phyloP scores from a whole-genome alignment of 2,888 invertebrate species.

The Bruchidius siliquastri region DNA sequence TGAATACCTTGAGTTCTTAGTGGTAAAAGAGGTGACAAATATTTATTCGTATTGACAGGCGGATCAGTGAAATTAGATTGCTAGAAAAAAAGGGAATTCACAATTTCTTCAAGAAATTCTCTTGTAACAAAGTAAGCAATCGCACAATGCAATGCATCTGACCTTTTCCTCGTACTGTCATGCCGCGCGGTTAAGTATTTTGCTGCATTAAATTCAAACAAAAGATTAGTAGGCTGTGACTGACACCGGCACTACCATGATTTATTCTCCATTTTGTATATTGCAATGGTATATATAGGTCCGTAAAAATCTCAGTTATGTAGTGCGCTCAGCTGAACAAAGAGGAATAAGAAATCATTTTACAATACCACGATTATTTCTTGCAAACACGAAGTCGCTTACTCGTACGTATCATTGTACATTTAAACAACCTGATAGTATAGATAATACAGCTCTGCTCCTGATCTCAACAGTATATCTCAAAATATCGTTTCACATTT shows the following conservation, averaged over 20 bases:
- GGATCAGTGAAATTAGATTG: too few species aligned
- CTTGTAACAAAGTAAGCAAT: neutral
- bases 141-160: neutral
- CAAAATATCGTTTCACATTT: too few species aligned
- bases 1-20: too few species aligned
- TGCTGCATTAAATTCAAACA: constrained; percentile 9
- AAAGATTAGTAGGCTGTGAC: constrained; percentile 11
- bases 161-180: constrained; percentile 5
- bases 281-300: constrained; percentile 3
- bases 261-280: constrained; percentile 6
- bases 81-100: too few species aligned
- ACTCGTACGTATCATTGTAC: neutral
- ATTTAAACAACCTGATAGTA: too few species aligned
- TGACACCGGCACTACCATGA: constrained; percentile 10
- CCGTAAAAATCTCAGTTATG: constrained; percentile 6
- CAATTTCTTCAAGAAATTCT: neutral
- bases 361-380: neutral
- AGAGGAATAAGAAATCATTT: neutral
- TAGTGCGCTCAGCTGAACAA: neutral
- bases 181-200: constrained; percentile 5
- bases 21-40: too few species aligned
- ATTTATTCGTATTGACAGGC: too few species aligned
- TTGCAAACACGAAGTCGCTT: neutral
- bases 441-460: too few species aligned
- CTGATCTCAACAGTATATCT: too few species aligned